Percentiles rank a stretch among this genome's conserved stretches.
These are phyloP conservation scores for Epirrhoe tristata DNA, from an alignment of 2,888 invertebrate genomes.

Conservation along the genomic window DNA sequence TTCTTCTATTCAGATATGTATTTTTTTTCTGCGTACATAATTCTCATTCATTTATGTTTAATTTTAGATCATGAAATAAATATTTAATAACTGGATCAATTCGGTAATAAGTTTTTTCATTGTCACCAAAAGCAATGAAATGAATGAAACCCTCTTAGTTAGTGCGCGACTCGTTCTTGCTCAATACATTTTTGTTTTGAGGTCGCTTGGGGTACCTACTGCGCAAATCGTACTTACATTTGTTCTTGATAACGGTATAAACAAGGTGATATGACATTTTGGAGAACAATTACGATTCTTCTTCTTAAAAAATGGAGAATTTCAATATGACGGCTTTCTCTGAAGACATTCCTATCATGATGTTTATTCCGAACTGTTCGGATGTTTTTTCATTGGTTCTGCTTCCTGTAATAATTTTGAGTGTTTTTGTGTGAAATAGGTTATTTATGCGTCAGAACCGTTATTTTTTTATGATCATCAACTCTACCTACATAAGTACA, in stretches of 20 bases:
- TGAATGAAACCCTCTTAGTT: background rate
- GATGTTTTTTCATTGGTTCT: background rate
- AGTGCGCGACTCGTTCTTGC: conserved; percentile 1
- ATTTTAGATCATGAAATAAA: no score
- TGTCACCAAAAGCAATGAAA: no score
- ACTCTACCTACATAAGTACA: no score
- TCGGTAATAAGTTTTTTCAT: no score
- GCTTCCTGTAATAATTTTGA: background rate
- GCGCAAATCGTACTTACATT: conserved; percentile 29
- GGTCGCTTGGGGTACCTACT: conserved; percentile 25
- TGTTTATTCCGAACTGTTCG: background rate
- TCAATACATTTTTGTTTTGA: conserved; percentile 36
- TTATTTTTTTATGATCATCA: no score
- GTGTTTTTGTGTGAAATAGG: no score
- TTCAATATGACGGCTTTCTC: conserved; percentile 23
- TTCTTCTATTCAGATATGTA: no score
- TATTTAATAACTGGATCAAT: no score
- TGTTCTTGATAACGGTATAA: conserved; percentile 40
- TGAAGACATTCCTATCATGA: conserved; percentile 3
- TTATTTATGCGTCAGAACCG: no score
- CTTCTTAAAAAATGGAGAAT: conserved; percentile 22
- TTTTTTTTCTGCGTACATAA: no score
- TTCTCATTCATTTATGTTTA: no score
- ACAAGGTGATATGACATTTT: conserved; percentile 39
- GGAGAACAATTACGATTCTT: conserved; percentile 27